A percentile compares a stretch with the other conserved stretches of the same genome.
phyloP scores from a whole-genome alignment of 2,888 invertebrate genomes.

The Cantharis rufa region DNA sequence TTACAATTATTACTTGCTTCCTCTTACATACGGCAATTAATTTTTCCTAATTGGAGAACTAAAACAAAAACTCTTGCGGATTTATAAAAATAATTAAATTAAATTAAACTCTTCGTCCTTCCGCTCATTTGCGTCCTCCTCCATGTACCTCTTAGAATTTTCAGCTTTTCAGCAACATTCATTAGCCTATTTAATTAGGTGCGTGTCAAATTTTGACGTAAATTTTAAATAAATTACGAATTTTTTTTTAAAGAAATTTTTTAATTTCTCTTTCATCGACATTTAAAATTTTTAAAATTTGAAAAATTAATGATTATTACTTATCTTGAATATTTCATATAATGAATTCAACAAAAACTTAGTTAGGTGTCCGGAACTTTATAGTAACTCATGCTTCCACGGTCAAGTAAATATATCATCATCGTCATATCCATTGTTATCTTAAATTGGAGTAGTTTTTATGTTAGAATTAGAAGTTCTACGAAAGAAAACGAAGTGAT shows the following conservation, averaged over 20 bases:
- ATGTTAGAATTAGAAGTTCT: constrained; percentile 8
- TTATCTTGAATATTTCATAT: too few relatives aligned
- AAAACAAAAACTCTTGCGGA: neutral
- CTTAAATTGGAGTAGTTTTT: neutral
- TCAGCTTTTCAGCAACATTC: neutral
- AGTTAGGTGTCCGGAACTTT: neutral
- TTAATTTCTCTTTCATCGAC: too few relatives aligned
- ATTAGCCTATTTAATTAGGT: too few relatives aligned
- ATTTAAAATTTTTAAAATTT: too few relatives aligned
- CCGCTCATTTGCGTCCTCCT: neutral
- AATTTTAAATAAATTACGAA: neutral
- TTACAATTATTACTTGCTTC: neutral
- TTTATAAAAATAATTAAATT: neutral
- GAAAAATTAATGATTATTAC: too few relatives aligned
- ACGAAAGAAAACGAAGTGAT: constrained; percentile 38
- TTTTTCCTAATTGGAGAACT: neutral
- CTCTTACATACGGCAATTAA: neutral
- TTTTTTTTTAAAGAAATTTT: too few relatives aligned
- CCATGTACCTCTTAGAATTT: neutral
- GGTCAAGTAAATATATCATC: neutral
- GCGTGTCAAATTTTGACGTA: neutral
- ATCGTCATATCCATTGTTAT: neutral
- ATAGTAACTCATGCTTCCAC: neutral
- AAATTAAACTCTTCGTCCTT: neutral
- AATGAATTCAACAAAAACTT: neutral